Conservation (phyloP, 2,113 vertebrate genomes). For the Eulemur macaco region DNA sequence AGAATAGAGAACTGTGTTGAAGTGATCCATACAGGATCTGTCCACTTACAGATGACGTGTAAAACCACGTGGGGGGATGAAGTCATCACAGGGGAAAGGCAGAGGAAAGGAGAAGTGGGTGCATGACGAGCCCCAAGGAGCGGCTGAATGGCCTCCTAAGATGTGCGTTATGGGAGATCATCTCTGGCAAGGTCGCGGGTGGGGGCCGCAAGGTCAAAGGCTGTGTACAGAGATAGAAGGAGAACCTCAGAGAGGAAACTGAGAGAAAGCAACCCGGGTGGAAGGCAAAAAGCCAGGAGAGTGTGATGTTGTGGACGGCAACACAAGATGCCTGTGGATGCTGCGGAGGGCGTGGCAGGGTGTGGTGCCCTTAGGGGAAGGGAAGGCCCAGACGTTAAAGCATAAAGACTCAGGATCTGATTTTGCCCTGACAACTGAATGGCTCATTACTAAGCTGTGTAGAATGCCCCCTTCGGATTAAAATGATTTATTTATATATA, state of each 20-base stretch:
- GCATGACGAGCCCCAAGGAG: background rate
- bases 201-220: background rate
- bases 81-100: background rate
- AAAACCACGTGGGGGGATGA: background rate
- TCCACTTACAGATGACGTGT: background rate
- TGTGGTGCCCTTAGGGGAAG: fast-evolving
- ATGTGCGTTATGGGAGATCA: fast-evolving
- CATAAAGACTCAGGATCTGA: background rate
- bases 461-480: background rate
- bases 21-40: background rate
- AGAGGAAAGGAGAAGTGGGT: background rate
- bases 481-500: background rate
- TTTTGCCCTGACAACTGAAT: background rate
- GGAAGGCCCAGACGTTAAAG: background rate
- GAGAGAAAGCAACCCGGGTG: background rate
- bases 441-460: background rate
- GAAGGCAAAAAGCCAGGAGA: background rate
- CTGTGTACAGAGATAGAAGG: background rate
- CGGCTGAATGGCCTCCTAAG: background rate
- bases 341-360: fast-evolving
- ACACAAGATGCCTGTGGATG: background rate
- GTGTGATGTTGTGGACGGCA: background rate
- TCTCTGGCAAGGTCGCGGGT: background rate
- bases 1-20: background rate
- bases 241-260: background rate